Conservation (phyloP, 2,888 invertebrate species). For the Tyria jacobaeae region DNA sequence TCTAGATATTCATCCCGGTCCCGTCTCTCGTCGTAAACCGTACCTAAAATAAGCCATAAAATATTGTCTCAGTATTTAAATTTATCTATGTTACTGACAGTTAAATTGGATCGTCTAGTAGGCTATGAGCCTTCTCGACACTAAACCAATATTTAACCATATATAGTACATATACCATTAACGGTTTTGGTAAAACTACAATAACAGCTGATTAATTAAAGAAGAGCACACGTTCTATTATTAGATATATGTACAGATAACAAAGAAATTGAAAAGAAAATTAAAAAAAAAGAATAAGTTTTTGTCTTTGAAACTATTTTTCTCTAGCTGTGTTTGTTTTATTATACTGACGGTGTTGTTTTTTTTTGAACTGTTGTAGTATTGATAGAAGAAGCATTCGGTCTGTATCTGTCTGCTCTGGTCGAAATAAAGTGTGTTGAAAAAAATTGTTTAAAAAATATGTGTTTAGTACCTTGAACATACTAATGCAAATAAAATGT, state of each 20-base stretch:
- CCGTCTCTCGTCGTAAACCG: slow-evolving; percentile 82
- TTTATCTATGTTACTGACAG: slow-evolving; percentile 72
- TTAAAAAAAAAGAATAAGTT: no score
- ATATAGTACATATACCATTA: neutral
- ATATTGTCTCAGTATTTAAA: slow-evolving; percentile 85
- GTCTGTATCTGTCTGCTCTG: no score
- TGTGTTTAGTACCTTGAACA: neutral
- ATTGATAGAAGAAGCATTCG: no score
- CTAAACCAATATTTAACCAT: neutral
- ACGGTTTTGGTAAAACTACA: neutral
- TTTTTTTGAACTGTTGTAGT: no score
- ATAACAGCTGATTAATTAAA: neutral
- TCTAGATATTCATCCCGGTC: slow-evolving; percentile 75
- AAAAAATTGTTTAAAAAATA: no score
- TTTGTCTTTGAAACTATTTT: no score
- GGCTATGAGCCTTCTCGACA: slow-evolving; percentile 10
- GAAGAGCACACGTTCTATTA: no score
- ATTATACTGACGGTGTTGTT: no score
- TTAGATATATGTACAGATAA: no score
- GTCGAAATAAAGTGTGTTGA: no score
- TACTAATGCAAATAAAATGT: neutral
- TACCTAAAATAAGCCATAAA: slow-evolving; percentile 84
- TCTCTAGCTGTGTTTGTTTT: no score
- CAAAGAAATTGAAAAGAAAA: no score
- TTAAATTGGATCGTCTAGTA: slow-evolving; percentile 56